phyloP scores from a whole-genome alignment of 2,797 vertebrate genomes.

The Chelon auratus region DNA sequence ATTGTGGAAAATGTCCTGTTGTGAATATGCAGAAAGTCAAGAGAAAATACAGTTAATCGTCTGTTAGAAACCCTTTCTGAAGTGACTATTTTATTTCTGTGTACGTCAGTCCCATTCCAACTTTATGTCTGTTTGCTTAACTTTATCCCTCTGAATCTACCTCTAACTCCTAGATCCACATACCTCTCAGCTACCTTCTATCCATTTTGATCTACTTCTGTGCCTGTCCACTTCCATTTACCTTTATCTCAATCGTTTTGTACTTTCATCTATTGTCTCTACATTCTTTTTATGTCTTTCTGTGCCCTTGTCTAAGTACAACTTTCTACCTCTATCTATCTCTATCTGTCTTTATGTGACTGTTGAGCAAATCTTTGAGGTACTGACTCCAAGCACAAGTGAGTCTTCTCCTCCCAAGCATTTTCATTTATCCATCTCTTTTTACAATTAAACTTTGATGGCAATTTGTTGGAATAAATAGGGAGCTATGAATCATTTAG shows the following conservation, averaged over 20 bases:
- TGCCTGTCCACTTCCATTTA: slow-evolving; percentile 22
- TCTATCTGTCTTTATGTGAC: neutral
- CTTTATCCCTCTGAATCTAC: neutral
- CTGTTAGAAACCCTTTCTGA: neutral
- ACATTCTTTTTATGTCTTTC: slow-evolving; percentile 12
- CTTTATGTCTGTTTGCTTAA: neutral
- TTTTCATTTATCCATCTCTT: slow-evolving; percentile 35
- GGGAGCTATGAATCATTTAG: slow-evolving; percentile 69
- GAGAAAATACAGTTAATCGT: too few species aligned
- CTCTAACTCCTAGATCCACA: slow-evolving; percentile 4
- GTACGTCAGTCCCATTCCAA: neutral
- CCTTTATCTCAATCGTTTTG: slow-evolving; percentile 16
- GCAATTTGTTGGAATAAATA: slow-evolving; percentile 71
- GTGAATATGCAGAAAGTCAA: too few species aligned
- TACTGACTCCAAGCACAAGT: slow-evolving; percentile 22
- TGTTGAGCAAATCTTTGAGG: slow-evolving; percentile 9
- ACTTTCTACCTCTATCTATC: neutral
- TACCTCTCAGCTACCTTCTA: slow-evolving; percentile 9
- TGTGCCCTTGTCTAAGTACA: neutral
- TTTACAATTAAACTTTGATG: slow-evolving; percentile 70
- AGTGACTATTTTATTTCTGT: neutral
- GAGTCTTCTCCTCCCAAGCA: slow-evolving; percentile 12
- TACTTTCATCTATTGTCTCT: slow-evolving; percentile 18
- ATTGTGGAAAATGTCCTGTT: too few species aligned
- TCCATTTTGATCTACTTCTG: slow-evolving; percentile 31